Base-by-base conservation (phyloP, 2,888 invertebrate species). In the Chymomyza procnemis region DNA sequence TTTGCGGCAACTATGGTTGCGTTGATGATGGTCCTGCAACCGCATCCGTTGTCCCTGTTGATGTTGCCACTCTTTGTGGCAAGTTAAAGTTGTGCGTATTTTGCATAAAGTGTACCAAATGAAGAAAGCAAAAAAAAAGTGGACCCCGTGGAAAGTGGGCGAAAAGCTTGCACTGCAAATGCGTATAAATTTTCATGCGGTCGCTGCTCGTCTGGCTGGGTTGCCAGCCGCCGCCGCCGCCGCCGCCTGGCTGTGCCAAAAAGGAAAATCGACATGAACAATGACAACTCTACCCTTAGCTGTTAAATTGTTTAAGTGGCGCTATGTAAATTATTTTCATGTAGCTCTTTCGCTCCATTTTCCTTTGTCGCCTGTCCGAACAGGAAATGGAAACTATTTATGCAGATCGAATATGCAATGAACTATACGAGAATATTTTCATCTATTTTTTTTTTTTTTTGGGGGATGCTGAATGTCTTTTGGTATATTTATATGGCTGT, bases 401-500 rank as follows among this genome's bases (percentile, higher is more conserved):
- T 81, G 85, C 73, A 86, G 80, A 87, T 87, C 85, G 80, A 87
- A 87, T 79, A 85, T 85, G 79, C 86, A 74, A 66, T 46, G 70
- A 69, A 66, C 67, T 73, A 71, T 79, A 62, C 46, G n/a, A n/a
- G n/a, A n/a, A n/a, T n/a, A n/a, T n/a, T n/a, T n/a, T n/a, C n/a
- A n/a, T n/a, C n/a, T 30, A 71, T 65, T 74, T 66, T 61, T 65
- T 61, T 70, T 63, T 54, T 61, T 57, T 61, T 48, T 54, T 64
- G 62, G 1, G 26, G 62, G 1, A 8, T 66, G 16, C 48, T 34
- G 55, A 41, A 9, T 12, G 34, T 41, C 50, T 62, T 69, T 66
- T 58, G 56, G 57, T 64, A 26, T 74, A 79, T 79, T 78, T 76
- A 74, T 79, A 69, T 74, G 65, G 52, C 68, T 72, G 66, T 74